A percentile compares a stretch with the other conserved stretches of the same genome.
Evolutionary conservation across 2,797 vertebrate species (phyloP).

Genomic region (Sebastolobus alascanus): DNA sequence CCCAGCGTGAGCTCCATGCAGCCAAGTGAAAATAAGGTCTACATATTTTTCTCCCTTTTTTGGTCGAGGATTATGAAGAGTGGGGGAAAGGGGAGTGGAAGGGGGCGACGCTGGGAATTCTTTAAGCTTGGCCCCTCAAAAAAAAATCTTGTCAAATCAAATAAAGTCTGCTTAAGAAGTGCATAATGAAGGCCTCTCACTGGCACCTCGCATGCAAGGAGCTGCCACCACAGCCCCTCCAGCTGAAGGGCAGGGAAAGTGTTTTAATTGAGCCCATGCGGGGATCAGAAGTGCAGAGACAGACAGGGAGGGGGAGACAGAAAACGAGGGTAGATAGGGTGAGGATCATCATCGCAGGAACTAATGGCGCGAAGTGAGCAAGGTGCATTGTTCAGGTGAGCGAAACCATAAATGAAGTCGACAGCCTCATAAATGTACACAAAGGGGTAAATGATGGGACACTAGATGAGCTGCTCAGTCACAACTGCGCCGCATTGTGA

Average conservation of each 20-base stretch:
- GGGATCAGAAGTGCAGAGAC: constrained; percentile 58
- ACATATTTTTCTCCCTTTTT: constrained; percentile 81
- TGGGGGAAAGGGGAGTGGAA: neutral
- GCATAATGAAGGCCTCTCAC: constrained; percentile 77
- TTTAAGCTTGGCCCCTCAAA: constrained; percentile 77
- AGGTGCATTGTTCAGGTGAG: constrained; percentile 62
- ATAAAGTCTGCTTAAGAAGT: constrained; percentile 77
- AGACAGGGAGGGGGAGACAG: neutral
- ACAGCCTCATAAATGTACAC: constrained; percentile 38
- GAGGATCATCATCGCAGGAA: constrained; percentile 12
- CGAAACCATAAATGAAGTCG: constrained; percentile 38
- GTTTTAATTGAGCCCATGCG: constrained; percentile 80
- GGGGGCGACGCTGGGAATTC: constrained; percentile 54
- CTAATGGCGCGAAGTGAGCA: constrained; percentile 26
- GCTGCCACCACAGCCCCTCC: constrained; percentile 38
- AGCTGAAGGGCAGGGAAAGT: constrained; percentile 59
- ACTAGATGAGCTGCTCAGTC: constrained; percentile 51
- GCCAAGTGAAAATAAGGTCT: constrained; percentile 80
- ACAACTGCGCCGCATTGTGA: constrained; percentile 36
- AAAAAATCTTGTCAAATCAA: constrained; percentile 84
- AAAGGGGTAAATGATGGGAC: constrained; percentile 61
- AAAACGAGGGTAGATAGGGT: constrained; percentile 2
- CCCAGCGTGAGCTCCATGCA: constrained; percentile 62
- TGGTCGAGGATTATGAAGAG: constrained; percentile 76
- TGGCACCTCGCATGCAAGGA: constrained; percentile 61